Evolutionary conservation across 2,797 vertebrate species (phyloP).

Genomic region (Pachyuromys duprasi): DNA sequence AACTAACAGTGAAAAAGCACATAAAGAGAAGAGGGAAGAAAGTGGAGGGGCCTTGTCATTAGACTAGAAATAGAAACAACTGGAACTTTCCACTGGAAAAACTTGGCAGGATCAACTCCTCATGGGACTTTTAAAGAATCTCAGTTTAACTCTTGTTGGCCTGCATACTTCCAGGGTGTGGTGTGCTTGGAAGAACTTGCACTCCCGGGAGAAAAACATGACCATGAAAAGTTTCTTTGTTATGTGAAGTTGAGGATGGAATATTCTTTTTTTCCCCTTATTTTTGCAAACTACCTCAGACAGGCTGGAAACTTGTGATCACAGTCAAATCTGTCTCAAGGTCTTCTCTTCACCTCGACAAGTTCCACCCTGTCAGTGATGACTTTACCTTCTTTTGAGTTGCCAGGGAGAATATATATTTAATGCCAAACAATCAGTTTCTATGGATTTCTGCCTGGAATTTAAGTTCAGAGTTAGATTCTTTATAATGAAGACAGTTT

Average conservation of each 20-base stretch:
- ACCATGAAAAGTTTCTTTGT: conserved; percentile 69
- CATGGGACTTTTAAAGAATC: conserved; percentile 65
- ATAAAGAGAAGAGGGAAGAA: conserved; percentile 52
- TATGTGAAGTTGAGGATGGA: conserved; percentile 67
- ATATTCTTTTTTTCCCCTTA: conserved; percentile 34
- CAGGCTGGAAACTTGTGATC: conserved; percentile 69
- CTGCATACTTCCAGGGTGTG: conserved; percentile 62
- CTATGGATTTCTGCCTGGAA: conserved; percentile 70
- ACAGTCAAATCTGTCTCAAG: conserved; percentile 66
- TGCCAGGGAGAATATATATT: conserved; percentile 74
- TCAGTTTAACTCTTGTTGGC: conserved; percentile 75
- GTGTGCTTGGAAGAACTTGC: conserved; percentile 66
- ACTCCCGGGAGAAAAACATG: conserved; percentile 60
- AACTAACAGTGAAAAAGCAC: conserved; percentile 39
- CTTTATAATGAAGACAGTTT: conserved; percentile 72
- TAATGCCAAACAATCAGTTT: conserved; percentile 72
- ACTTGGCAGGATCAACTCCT: conserved; percentile 75
- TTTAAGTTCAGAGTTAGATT: conserved; percentile 74
- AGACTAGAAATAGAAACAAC: conserved; percentile 76
- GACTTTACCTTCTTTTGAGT: conserved; percentile 76
- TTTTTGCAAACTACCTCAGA: conserved; percentile 63
- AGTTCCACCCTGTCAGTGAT: conserved; percentile 61
- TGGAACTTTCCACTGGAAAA: conserved; percentile 80
- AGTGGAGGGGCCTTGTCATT: conserved; percentile 46
- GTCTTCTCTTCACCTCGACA: conserved; percentile 68